Base-by-base conservation (phyloP, 2,888 invertebrate genomes). In the Oscheius sp. region DNA sequence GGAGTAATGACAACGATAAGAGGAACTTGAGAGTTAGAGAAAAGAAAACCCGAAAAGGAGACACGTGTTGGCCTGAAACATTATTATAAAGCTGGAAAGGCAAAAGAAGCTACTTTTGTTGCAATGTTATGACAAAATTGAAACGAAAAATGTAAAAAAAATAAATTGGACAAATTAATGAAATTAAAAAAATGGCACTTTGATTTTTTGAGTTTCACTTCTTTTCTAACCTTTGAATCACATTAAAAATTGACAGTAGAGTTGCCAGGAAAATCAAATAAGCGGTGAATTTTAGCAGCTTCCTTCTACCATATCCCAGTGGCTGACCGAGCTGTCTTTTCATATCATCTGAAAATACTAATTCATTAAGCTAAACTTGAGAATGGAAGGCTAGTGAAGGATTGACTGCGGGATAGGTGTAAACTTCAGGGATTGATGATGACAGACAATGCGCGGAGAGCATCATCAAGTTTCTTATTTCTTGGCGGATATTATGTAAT, bases 1-100 rank as follows among this genome's bases (percentile, higher is more conserved):
- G 77, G 77, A 9, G 77, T 77, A 12, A 77, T 66, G 33, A 77
- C 69, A n/a, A 77, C 66, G n/a, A 77, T 75, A 63, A 77, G 36
- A 24, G 72, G 69, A 22, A 20, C 8, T 2, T 41, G 6, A n/a
- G 12, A 14, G 8, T 26, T 44, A 41, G 41, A 17, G 20, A 12
- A 12, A 20, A 47, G 24, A 22, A 47, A 24, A 47, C 47, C 47
- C 47, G 47, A 14, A 20, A 47, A 22, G 12, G n/a, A 17, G 4
- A 20, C 14, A 41, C 20, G 41, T 24, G 22, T 24, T 20, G 47
- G 24, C 24, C 47, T 24, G 22, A 24, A 47, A 4, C 47, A 6
- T 41, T 41, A 17, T 41, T 41, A n/a, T n/a, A n/a, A n/a, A n/a
- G n/a, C n/a, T n/a, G n/a, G n/a, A n/a, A n/a, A n/a, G n/a, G n/a